These are phyloP conservation scores for Porites divaricata DNA, from an alignment of 92 coral and sea anemone genomes.

Conservation along the genomic window DNA sequence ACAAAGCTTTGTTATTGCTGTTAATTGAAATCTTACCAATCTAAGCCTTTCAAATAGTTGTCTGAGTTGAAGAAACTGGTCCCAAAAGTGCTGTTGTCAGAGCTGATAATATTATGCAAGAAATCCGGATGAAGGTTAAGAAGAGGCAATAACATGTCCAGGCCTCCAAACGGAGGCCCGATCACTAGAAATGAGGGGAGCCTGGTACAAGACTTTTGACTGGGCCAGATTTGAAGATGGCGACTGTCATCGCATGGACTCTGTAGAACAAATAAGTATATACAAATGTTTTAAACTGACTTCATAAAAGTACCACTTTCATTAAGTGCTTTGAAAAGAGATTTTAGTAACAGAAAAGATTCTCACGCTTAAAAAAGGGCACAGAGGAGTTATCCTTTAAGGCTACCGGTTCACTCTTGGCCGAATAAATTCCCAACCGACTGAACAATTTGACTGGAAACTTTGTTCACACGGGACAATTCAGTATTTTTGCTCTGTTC, in stretches of 20 bases:
- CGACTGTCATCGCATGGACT: constrained; percentile 96
- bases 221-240: constrained; percentile 95
- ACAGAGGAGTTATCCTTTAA: no score
- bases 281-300: no score
- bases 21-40: constrained; percentile 72
- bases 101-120: constrained; percentile 38
- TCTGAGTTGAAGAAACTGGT: constrained; percentile 87
- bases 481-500: no score
- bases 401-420: no score
- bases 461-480: no score
- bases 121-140: constrained; percentile 86
- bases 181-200: constrained; percentile 91
- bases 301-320: neutral
- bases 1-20: neutral
- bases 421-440: no score
- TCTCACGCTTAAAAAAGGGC: no score
- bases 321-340: no score
- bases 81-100: constrained; percentile 59
- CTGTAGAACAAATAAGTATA: constrained; percentile 29
- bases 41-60: constrained; percentile 95
- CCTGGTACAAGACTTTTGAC: constrained; percentile 85
- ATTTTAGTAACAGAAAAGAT: no score
- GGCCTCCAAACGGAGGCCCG: constrained; percentile 98
- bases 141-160: constrained; percentile 74
- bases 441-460: no score